Base-by-base conservation (phyloP, 2,888 invertebrate genomes). In the Leucozona laternaria region DNA sequence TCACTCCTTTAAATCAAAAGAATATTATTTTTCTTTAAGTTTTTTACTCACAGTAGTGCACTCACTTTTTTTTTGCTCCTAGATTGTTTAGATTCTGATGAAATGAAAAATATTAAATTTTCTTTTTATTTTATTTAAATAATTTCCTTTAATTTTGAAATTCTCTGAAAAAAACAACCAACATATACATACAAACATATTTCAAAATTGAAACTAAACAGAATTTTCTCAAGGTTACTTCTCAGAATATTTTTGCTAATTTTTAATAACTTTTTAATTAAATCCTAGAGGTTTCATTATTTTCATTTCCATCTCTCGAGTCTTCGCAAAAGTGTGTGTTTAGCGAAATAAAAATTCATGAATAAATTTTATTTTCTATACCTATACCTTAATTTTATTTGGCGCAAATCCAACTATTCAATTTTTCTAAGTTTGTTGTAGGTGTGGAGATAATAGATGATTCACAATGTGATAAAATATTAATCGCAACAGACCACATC, bases 341-440 rank as follows among this genome's bases (percentile, higher is more conserved):
- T 13, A 58, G 20, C 34, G 1, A 58, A 58, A 34, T 31, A 11
- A 31, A 31, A 57, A 31, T 31, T 57, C 43, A 80, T 25, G 34
- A 75, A 48, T 28, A 64, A 11, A 40, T 53, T 66, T 66, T 58
- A 28, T 15, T 17, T 34, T 64, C 62, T 64, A 25, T 22, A 53
- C 45, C 22, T 1, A 1, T 43, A 43, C n/a, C n/a, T 17, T 43
- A 31, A 40, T 15, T 64, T 45, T 28, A n/a, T 17, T 84, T 84
- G 84, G 84, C 80, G 6, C 2, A n/a, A 28, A 60, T 80, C 84
- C 84, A 85, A 85, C 34, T 34, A 25, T 37, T 53, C 37, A 68
- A 37, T 76, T 43, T 48, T 66, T 45, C 20, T 45, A 45, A 57
- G n/a, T 34, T 58, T 37, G 13, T 50, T 66, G 72, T 71, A 77